Conservation (phyloP, 2,797 vertebrate genomes). For the Oreortyx pictus region DNA sequence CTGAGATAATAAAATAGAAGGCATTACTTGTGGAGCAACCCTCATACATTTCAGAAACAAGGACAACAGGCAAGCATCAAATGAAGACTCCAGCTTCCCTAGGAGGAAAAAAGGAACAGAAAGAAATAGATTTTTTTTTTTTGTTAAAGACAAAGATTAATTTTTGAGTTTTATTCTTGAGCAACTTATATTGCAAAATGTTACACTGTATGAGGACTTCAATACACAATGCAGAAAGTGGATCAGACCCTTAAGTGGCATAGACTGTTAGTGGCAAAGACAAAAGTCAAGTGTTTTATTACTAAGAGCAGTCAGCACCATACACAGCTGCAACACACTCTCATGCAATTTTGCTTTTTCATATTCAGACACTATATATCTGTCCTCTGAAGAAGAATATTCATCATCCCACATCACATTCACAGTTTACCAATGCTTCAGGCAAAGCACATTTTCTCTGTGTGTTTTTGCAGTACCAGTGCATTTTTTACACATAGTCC, state of each 20-base stretch:
- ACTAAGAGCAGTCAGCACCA: conserved; percentile 30
- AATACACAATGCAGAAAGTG: conserved; percentile 2
- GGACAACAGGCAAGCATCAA: not conserved
- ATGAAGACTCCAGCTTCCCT: not conserved
- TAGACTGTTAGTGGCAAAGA: conserved; percentile 13
- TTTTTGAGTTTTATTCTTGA: not conserved
- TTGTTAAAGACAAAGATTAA: not conserved
- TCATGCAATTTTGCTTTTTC: conserved; percentile 42
- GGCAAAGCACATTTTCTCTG: conserved; percentile 48
- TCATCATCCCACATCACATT: conserved; percentile 58
- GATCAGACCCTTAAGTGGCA: conserved; percentile 14
- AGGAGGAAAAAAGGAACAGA: rapidly evolving
- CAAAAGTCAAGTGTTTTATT: conserved; percentile 51
- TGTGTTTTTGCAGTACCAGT: conserved; percentile 22
- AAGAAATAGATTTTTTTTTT: not conserved
- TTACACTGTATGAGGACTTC: not conserved
- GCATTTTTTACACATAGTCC: conserved; percentile 38
- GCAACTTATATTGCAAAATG: not conserved
- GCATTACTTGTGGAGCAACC: too few species aligned
- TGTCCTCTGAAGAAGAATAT: conserved; percentile 57
- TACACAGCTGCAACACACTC: conserved; percentile 9
- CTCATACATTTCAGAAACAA: not conserved
- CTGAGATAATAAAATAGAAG: too few species aligned
- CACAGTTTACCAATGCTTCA: conserved; percentile 43
- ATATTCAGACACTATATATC: conserved; percentile 64